A percentile compares a stretch with the other conserved stretches of the same genome.
Conservation (phyloP, 2,888 invertebrate species). For the Cosmia trapezina region DNA sequence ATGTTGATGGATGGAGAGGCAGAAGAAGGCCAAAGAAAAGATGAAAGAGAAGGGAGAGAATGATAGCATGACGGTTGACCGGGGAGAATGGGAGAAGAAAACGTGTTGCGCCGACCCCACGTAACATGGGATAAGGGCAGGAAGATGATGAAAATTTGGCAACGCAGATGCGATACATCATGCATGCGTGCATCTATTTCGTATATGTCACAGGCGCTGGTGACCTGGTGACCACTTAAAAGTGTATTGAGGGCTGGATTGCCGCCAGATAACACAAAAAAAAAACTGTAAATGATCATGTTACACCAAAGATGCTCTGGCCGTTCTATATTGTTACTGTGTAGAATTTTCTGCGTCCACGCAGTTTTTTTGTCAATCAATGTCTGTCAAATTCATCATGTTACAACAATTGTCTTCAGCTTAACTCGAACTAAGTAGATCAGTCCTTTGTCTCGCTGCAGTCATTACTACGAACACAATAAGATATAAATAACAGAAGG, state of each 20-base stretch:
- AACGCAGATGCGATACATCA: not conserved
- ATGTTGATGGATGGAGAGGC: no score
- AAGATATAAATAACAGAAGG: conserved; percentile 22
- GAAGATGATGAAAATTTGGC: no score
- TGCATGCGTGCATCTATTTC: no score
- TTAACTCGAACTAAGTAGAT: conserved; percentile 7
- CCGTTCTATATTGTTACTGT: not conserved
- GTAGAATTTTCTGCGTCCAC: not conserved
- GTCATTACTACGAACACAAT: conserved; percentile 33
- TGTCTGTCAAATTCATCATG: conserved; percentile 2
- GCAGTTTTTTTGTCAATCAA: conserved; percentile 21
- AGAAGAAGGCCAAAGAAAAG: no score
- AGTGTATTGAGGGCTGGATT: not conserved
- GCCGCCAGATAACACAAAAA: not conserved
- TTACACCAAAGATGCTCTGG: no score
- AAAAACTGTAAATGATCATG: not conserved
- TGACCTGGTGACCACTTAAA: not conserved
- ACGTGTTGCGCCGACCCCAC: no score
- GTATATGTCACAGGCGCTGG: not conserved
- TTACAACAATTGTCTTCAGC: conserved; percentile 9
- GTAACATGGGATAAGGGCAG: no score
- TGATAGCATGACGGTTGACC: no score
- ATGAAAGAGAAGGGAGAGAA: no score
- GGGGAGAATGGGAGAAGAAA: no score
- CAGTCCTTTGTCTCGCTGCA: conserved; percentile 8